Evolutionary conservation across 2,888 invertebrate species (phyloP), one percentile per base, ranked within the genome.

Genomic region (Pachliopta kotzebuea): DNA sequence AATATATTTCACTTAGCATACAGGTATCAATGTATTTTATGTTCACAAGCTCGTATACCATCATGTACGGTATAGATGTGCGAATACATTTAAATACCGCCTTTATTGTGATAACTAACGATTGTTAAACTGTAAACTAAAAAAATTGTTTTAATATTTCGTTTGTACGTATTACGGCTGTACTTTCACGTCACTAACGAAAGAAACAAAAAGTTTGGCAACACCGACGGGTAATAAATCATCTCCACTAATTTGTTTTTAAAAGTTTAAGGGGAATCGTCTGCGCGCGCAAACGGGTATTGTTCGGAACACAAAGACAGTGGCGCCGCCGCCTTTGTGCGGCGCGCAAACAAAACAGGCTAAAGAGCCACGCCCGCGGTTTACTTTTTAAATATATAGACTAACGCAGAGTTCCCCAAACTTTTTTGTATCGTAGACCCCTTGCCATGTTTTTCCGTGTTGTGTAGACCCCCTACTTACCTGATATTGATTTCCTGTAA

Each of bases 191-290:
- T 62, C 58, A 58, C 65, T 65, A 62, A 17, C 73, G 72, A 14
- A 37, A 37, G 11, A 37, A 37, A 37, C 76, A 45, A 52, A 61
- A 45, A 14, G 23, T 89, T 85, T 87, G 86, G 88, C 85, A 89
- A 89, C 65, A 42, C 81, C 71, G 69, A 79, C 77, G 76, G 73
- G 83, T 75, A 88, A 90, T 90, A 90, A 90, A 90, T 90, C 90
- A 90, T 88, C 78, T 84, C 83, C 80, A 83, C 90, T 91, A 90
- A 91, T 91, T 90, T 91, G 88, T 88, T 91, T 90, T 91, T 90
- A 89, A 91, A 91, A 85, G 87, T 88, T 89, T 70, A 84, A 85
- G 84, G 81, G 76, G 77, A 81, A 84, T 85, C 84, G 85, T 86
- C 86, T 85, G 83, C 81, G 81, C 84, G 83, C 83, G 86, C 83